A percentile compares a stretch with the other conserved stretches of the same genome.
phyloP scores from a whole-genome alignment of 2,888 invertebrate genomes.

The Cantharis rustica region DNA sequence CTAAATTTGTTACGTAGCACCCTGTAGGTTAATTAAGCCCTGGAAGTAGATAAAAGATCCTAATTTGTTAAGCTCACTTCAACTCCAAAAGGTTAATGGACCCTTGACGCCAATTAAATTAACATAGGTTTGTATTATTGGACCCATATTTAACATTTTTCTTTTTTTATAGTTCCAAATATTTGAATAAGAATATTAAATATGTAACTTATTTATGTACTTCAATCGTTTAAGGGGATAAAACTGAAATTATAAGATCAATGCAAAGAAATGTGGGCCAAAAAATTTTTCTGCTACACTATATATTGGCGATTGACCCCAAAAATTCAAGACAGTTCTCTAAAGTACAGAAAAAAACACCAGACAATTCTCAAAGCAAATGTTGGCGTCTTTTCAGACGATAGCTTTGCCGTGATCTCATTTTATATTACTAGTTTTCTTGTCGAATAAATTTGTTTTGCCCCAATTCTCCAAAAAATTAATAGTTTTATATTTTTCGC shows the following conservation, averaged over 20 bases:
- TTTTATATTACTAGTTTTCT: no score
- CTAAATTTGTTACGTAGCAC: background rate
- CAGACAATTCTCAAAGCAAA: no score
- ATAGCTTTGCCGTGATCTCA: no score
- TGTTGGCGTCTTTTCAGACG: no score
- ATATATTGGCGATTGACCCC: no score
- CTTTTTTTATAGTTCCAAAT: background rate
- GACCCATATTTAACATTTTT: background rate
- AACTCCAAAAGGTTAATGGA: conserved; percentile 16
- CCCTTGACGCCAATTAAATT: conserved; percentile 23
- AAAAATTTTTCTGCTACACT: background rate
- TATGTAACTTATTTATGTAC: background rate
- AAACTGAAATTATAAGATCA: background rate
- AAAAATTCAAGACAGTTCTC: no score
- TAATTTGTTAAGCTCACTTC: conserved; percentile 24
- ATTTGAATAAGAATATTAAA: background rate
- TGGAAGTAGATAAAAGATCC: conserved; percentile 16
- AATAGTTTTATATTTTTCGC: no score
- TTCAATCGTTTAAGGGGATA: background rate
- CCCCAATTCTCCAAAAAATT: no score
- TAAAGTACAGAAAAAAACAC: no score
- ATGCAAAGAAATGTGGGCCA: background rate
- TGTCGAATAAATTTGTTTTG: no score
- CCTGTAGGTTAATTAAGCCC: background rate
- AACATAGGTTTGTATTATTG: conserved; percentile 24